Percentiles rank a stretch among this genome's conserved stretches.
phyloP scores from a whole-genome alignment of 2,797 vertebrate species.

The Argentina silus region DNA sequence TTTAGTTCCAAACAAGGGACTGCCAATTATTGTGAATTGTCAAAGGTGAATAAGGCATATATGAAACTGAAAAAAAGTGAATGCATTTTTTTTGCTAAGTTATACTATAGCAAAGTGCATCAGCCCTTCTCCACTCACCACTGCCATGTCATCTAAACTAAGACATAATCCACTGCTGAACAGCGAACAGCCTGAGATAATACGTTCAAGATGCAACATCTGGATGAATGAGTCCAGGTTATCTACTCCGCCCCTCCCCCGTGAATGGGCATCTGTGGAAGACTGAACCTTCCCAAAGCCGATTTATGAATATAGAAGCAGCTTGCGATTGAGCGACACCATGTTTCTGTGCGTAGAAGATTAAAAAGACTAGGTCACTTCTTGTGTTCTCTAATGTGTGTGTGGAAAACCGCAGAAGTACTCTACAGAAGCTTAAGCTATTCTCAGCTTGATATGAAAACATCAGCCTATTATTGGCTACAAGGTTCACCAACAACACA shows the following conservation, averaged over 20 bases:
- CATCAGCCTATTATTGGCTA: neutral
- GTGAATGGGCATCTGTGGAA: constrained; percentile 1
- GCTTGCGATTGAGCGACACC: neutral
- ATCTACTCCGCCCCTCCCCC: neutral
- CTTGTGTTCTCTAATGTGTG: neutral
- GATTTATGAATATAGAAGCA: constrained; percentile 20
- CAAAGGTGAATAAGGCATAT: too few relatives aligned
- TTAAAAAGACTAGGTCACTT: constrained; percentile 18
- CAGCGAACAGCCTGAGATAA: neutral
- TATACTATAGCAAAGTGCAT: neutral
- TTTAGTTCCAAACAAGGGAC: too few relatives aligned
- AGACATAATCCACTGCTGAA: neutral
- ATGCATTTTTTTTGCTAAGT: constrained; percentile 20
- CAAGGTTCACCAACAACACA: neutral
- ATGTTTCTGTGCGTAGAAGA: constrained; percentile 12
- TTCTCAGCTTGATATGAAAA: neutral
- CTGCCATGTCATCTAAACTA: neutral
- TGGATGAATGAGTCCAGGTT: constrained; percentile 4
- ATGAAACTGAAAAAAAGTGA: neutral
- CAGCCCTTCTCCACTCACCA: neutral
- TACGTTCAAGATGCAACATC: constrained; percentile 10
- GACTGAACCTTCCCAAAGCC: constrained; percentile 12
- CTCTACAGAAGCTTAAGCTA: neutral
- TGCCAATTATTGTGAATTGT: too few relatives aligned
- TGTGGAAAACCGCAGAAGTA: neutral